These are phyloP conservation scores for Cygnus olor DNA, from an alignment of 2,797 vertebrate genomes.

Conservation along the genomic window DNA sequence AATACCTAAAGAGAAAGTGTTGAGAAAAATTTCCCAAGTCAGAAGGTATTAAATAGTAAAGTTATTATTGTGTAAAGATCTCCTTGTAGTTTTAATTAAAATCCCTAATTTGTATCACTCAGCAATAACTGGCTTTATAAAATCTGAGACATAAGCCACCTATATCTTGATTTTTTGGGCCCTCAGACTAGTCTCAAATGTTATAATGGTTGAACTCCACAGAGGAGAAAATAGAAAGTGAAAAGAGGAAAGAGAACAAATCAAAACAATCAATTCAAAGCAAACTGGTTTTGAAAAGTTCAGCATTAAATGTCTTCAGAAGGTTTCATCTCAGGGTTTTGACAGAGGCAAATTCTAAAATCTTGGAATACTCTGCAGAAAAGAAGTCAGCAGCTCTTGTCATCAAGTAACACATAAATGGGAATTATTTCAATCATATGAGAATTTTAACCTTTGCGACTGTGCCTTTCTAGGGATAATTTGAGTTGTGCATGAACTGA, in stretches of 20 bases:
- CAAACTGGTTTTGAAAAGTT: conserved; percentile 2
- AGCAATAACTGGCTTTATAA: not conserved
- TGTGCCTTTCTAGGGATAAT: conserved; percentile 46
- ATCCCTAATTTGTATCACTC: not conserved
- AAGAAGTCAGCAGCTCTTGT: conserved; percentile 60
- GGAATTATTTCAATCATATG: conserved; percentile 48
- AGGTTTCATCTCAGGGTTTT: not conserved
- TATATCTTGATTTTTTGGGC: conserved; percentile 7
- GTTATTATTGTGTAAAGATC: not conserved
- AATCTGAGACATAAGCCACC: not conserved
- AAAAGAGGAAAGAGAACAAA: conserved; percentile 39
- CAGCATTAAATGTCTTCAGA: conserved; percentile 41
- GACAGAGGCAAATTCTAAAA: conserved; percentile 29
- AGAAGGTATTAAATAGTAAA: not conserved
- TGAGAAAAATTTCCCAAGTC: not conserved
- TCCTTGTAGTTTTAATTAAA: conserved; percentile 2
- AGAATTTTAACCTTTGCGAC: conserved; percentile 55
- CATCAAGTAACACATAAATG: conserved; percentile 41
- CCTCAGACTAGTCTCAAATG: not conserved
- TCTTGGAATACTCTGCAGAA: conserved; percentile 22
- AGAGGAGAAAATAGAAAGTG: conserved; percentile 29
- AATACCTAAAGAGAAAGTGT: not conserved
- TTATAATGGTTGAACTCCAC: not conserved
- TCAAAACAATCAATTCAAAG: conserved; percentile 33
- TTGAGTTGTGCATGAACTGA: not conserved